Conservation (phyloP, 2,797 vertebrate genomes). For the Poecilia velifera region DNA sequence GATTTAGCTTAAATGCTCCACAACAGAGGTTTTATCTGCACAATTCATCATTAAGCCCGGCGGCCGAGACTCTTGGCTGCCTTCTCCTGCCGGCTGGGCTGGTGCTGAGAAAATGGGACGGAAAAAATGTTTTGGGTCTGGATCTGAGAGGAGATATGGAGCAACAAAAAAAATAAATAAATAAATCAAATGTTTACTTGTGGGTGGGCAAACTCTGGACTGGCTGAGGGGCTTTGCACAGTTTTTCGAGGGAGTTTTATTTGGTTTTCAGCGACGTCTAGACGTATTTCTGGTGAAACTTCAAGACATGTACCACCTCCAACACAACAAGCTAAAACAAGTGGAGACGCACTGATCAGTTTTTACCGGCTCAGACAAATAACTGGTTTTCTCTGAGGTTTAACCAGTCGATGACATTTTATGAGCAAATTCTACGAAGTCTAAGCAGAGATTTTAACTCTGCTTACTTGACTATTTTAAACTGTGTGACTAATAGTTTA, state of each 20-base stretch:
- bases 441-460: background rate
- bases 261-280: background rate
- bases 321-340: background rate
- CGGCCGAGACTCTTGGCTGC: conserved; percentile 48
- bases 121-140: conserved; percentile 44
- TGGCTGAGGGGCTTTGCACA: background rate
- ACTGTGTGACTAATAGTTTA: background rate
- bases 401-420: background rate
- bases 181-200: conserved; percentile 25
- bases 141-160: conserved; percentile 46
- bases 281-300: background rate
- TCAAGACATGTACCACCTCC: background rate
- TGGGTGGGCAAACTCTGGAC: conserved; percentile 32
- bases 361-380: background rate
- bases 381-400: background rate
- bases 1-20: conserved; percentile 35
- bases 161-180: conserved; percentile 13
- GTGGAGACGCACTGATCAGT: background rate
- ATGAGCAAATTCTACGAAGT: background rate
- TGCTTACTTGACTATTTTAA: background rate
- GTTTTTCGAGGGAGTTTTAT: background rate
- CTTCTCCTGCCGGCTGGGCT: conserved; percentile 17
- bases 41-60: conserved; percentile 56
- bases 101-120: conserved; percentile 43
- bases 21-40: conserved; percentile 53